Evolutionary conservation across 2,113 vertebrate species (phyloP).

Genomic region (Oreocharis arfaki): DNA sequence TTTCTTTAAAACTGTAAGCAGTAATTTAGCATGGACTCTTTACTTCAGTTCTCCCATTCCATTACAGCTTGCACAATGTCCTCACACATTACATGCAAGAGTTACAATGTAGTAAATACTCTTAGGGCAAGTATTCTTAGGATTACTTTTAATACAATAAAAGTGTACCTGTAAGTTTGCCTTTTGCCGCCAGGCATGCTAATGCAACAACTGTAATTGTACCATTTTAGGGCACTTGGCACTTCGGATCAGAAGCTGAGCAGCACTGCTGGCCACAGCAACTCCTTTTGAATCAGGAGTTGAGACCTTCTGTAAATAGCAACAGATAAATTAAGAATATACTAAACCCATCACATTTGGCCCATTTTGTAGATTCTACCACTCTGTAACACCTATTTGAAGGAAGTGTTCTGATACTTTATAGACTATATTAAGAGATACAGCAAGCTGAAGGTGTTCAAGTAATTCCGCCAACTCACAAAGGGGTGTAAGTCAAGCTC

Average conservation of each 20-base stretch:
- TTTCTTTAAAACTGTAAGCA: not conserved
- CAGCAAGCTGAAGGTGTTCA: not conserved
- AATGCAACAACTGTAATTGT: accelerated
- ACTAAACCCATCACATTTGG: not conserved
- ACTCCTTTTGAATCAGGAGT: not conserved
- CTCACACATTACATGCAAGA: not conserved
- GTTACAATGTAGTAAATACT: not conserved
- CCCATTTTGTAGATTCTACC: not conserved
- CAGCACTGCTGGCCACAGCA: not conserved
- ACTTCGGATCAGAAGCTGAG: not conserved
- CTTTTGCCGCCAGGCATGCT: not conserved
- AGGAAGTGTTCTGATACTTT: not conserved
- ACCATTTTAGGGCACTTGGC: not conserved
- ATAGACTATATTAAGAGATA: not conserved
- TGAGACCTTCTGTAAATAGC: not conserved
- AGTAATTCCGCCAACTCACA: not conserved
- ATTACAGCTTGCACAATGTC: not conserved
- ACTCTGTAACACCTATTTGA: not conserved
- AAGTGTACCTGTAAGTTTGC: not conserved
- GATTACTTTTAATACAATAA: not conserved
- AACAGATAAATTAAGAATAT: not conserved
- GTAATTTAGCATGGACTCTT: not conserved
- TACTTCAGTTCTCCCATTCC: not conserved
- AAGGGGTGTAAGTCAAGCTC: not conserved
- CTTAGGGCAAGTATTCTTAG: not conserved